These are phyloP conservation scores for Yponomeuta plumbellus DNA, from an alignment of 2,888 invertebrate species.

Conservation along the genomic window DNA sequence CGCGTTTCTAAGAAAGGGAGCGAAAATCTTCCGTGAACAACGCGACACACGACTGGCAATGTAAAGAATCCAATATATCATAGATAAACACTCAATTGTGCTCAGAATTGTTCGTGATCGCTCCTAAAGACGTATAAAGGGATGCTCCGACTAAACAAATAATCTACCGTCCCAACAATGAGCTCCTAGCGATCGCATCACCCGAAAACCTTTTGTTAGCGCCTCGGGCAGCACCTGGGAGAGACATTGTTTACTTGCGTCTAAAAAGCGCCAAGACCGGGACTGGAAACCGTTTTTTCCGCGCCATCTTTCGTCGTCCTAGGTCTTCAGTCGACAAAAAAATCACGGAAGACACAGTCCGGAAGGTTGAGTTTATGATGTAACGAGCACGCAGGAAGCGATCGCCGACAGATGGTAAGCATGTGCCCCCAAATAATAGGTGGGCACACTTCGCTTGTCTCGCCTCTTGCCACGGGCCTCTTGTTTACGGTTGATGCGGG, in stretches of 20 bases:
- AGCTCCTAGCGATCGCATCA: constrained; percentile 40
- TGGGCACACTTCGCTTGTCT: constrained; percentile 48
- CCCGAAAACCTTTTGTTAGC: constrained; percentile 70
- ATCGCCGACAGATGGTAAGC: constrained; percentile 69
- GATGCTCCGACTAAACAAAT: constrained; percentile 61
- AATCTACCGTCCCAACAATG: constrained; percentile 44
- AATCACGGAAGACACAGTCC: constrained; percentile 63
- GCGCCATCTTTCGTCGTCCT: constrained; percentile 68
- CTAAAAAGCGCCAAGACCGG: constrained; percentile 55
- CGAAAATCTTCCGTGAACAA: constrained; percentile 33
- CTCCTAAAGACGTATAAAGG: constrained; percentile 43
- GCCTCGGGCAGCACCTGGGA: constrained; percentile 38
- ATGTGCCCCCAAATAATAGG: constrained; percentile 58
- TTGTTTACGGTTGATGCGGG: constrained; percentile 21
- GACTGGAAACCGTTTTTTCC: constrained; percentile 54
- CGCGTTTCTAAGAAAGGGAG: constrained; percentile 26
- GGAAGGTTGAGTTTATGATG: constrained; percentile 72
- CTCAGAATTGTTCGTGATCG: constrained; percentile 38
- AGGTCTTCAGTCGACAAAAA: constrained; percentile 60
- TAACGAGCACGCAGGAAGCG: constrained; percentile 64
- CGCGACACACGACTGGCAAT: constrained; percentile 33
- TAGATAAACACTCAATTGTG: constrained; percentile 54
- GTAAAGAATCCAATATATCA: constrained; percentile 60
- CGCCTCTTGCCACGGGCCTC: constrained; percentile 44
- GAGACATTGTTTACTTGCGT: constrained; percentile 57